phyloP scores from a whole-genome alignment of 2,113 vertebrate genomes.

The Meleagris gallopavo region DNA sequence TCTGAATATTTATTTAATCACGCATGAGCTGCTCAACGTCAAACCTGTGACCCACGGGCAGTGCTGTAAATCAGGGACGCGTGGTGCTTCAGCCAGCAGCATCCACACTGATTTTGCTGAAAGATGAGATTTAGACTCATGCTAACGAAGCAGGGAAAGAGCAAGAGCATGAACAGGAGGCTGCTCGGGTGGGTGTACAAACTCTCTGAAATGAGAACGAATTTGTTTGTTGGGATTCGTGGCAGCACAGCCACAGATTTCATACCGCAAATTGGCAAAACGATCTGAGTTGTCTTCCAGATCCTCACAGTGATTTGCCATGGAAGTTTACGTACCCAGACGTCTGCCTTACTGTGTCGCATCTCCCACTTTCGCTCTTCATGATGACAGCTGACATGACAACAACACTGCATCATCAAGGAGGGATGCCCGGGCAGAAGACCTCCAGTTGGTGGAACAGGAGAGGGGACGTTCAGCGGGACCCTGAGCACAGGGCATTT shows the following conservation, averaged over 20 bases:
- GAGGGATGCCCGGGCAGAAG: background rate
- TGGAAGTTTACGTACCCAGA: background rate
- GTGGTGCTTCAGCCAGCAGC: background rate
- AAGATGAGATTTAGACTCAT: background rate
- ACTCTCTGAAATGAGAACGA: background rate
- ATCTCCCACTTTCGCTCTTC: background rate
- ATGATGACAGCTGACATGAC: background rate
- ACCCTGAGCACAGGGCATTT: background rate
- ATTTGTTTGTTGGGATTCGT: background rate
- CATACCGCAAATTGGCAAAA: background rate
- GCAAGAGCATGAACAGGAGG: background rate
- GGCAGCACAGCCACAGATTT: background rate
- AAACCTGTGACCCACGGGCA: background rate
- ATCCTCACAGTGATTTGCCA: background rate
- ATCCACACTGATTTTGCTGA: background rate
- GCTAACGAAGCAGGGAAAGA: background rate
- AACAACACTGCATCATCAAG: no score
- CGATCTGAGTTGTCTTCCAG: background rate
- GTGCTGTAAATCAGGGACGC: background rate
- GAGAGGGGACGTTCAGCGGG: no score
- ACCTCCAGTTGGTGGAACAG: background rate
- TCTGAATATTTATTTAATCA: constrained; percentile 2
- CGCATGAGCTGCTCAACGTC: background rate
- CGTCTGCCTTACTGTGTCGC: background rate
- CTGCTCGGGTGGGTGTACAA: background rate